Percentiles rank a stretch among this genome's conserved stretches.
These are phyloP conservation scores for Parazoanthus swiftii DNA, from an alignment of 92 coral and sea anemone genomes.

Conservation along the genomic window DNA sequence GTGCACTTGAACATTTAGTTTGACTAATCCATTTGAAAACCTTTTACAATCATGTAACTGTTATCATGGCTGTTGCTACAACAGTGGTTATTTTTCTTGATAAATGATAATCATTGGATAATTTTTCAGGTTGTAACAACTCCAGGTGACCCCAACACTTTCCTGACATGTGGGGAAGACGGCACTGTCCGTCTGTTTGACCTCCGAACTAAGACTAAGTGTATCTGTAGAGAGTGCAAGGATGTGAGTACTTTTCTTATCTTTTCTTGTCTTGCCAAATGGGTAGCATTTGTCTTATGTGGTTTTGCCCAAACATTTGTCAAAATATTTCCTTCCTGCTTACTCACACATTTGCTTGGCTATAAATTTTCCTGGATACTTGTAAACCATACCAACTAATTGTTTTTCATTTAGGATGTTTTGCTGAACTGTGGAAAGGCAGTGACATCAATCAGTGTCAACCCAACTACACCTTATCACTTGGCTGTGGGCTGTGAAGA, in stretches of 20 bases:
- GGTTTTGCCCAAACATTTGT: no score
- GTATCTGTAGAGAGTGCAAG: slow-evolving; percentile 82
- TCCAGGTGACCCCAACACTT: slow-evolving; percentile 94
- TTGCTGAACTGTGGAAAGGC: slow-evolving; percentile 90
- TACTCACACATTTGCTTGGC: no score
- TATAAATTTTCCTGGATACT: no score
- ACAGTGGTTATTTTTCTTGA: background rate
- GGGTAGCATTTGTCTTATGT: no score
- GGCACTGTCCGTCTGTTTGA: slow-evolving; percentile 97
- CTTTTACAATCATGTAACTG: no score
- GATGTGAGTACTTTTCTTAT: slow-evolving; percentile 60
- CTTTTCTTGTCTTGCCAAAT: background rate
- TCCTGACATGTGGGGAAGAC: slow-evolving; percentile 95
- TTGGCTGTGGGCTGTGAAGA: slow-evolving; percentile 94
- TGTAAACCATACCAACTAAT: background rate
- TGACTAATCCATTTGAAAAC: no score
- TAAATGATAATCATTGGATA: background rate
- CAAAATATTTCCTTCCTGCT: background rate
- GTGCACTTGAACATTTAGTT: no score
- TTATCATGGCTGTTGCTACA: background rate
- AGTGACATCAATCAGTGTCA: slow-evolving; percentile 87
- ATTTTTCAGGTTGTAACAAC: slow-evolving; percentile 84
- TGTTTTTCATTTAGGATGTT: slow-evolving; percentile 67
- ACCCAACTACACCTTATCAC: slow-evolving; percentile 91
- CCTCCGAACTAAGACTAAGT: slow-evolving; percentile 86